These are phyloP conservation scores for Watsonalla binaria DNA, from an alignment of 2,888 invertebrate species.

Conservation along the genomic window DNA sequence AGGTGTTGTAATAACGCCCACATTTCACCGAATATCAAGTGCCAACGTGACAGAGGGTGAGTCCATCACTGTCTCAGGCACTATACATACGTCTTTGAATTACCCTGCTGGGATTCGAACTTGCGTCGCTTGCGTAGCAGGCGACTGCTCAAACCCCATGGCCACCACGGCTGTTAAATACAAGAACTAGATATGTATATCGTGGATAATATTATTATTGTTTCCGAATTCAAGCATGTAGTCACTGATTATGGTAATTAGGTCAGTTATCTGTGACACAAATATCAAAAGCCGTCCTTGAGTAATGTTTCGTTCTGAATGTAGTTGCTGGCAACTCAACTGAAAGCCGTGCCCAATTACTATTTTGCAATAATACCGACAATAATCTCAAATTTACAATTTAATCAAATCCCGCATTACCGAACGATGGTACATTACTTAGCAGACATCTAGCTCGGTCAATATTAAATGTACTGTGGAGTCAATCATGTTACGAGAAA, in stretches of 20 bases:
- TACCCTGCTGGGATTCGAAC: no score
- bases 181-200: no score
- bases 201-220: neutral
- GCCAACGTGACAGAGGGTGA: no score
- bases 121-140: no score
- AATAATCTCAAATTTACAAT: constrained; percentile 16
- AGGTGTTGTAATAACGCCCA: no score
- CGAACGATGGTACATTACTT: constrained; percentile 6
- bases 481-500: neutral
- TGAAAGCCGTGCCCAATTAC: constrained; percentile 18
- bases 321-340: constrained; percentile 8
- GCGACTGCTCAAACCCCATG: no score
- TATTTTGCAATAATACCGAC: constrained; percentile 12
- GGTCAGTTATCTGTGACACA: constrained; percentile 2
- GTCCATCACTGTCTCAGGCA: no score
- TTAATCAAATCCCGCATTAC: constrained; percentile 13
- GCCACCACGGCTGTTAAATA: no score
- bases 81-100: no score
- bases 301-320: constrained; percentile 6
- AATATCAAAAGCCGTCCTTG: constrained; percentile 6
- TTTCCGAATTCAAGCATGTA: neutral
- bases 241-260: constrained; percentile 3
- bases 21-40: no score
- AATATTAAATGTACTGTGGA: neutral
- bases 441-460: neutral